Evolutionary conservation across 2,113 vertebrate genomes (phyloP).

Genomic region (Telmatochromis sp.): DNA sequence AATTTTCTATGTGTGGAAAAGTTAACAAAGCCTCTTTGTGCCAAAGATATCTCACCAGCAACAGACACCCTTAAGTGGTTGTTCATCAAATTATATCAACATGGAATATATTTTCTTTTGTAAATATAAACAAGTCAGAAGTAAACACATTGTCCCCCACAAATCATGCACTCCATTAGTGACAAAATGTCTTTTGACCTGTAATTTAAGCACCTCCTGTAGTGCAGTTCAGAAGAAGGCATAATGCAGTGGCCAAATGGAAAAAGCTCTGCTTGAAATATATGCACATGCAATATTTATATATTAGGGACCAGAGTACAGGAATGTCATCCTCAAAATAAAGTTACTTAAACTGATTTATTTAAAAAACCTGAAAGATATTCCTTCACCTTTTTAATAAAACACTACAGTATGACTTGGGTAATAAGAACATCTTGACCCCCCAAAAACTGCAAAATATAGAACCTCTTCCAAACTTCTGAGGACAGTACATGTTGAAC

Average conservation of each 20-base stretch:
- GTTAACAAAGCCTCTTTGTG: not conserved
- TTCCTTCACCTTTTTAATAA: not conserved
- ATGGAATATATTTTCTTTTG: not conserved
- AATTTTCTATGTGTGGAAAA: not conserved
- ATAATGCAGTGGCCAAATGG: not conserved
- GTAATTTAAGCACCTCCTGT: not conserved
- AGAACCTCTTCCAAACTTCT: not conserved
- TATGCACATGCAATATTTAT: not conserved
- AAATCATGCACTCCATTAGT: slow-evolving; percentile 41
- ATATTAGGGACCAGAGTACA: not conserved
- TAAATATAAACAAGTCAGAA: slow-evolving; percentile 17
- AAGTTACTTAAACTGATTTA: not conserved
- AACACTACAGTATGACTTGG: not conserved
- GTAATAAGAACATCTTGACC: not conserved
- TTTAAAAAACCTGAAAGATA: not conserved
- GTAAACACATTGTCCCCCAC: slow-evolving; percentile 17
- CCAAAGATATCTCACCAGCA: slow-evolving; percentile 12
- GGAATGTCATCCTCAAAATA: not conserved
- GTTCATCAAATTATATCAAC: slow-evolving; percentile 39
- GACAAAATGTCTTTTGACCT: slow-evolving; percentile 24
- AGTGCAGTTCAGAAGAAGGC: not conserved
- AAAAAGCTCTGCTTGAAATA: not conserved
- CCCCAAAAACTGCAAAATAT: not conserved
- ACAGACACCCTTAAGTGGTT: slow-evolving; percentile 28
- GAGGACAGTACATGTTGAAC: not conserved